Conservation (phyloP, 2,888 invertebrate species). For the Hydrotaea cyrtoneurina region DNA sequence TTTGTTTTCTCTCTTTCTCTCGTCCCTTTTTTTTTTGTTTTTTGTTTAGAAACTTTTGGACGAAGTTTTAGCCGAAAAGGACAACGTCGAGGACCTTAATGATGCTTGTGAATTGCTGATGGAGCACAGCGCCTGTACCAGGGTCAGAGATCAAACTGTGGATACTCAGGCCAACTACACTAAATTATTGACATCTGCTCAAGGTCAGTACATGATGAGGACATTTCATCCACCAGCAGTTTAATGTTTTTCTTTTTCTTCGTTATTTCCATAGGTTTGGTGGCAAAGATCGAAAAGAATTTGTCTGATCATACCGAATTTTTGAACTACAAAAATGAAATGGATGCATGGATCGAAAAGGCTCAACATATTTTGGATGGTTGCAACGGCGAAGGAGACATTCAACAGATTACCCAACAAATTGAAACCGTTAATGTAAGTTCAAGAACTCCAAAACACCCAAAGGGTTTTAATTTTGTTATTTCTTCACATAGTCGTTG, state of each 20-base stretch:
- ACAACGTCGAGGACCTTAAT: slow-evolving; percentile 90
- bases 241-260: background rate
- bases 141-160: slow-evolving; percentile 93
- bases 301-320: slow-evolving; percentile 95
- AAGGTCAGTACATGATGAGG: slow-evolving; percentile 81
- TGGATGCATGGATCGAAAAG: slow-evolving; percentile 91
- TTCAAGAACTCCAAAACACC: slow-evolving; percentile 34
- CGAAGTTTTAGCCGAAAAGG: slow-evolving; percentile 89
- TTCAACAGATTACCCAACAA: slow-evolving; percentile 88
- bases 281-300: slow-evolving; percentile 93
- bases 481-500: slow-evolving; percentile 72
- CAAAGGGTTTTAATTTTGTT: background rate
- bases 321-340: slow-evolving; percentile 90
- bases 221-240: background rate
- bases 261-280: slow-evolving; percentile 81
- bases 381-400: slow-evolving; percentile 91
- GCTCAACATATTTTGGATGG: slow-evolving; percentile 91
- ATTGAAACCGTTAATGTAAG: slow-evolving; percentile 89
- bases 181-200: slow-evolving; percentile 88
- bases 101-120: slow-evolving; percentile 93
- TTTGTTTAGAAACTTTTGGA: slow-evolving; percentile 83
- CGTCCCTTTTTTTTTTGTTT: background rate
- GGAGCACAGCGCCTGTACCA: slow-evolving; percentile 91
- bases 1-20: background rate
- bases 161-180: slow-evolving; percentile 92